These are phyloP conservation scores for Ptychobarbus kaznakovi DNA, from an alignment of 2,797 vertebrate species.

Conservation along the genomic window DNA sequence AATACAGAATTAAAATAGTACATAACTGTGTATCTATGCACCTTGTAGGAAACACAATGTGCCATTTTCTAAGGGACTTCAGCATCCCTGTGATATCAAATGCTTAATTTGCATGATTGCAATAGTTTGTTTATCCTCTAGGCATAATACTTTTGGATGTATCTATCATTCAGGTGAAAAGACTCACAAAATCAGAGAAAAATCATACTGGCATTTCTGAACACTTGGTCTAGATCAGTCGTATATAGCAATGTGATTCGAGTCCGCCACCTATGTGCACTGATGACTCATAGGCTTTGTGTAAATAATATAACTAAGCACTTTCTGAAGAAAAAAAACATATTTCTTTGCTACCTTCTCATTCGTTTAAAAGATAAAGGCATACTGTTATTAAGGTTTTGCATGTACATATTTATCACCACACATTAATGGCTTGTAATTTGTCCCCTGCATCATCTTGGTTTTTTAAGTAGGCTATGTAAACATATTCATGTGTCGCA, in stretches of 20 bases:
- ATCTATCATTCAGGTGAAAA: conserved; percentile 40
- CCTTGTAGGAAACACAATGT: conserved; percentile 51
- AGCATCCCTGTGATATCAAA: conserved; percentile 37
- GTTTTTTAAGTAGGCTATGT: conserved; percentile 3
- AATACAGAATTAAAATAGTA: conserved; percentile 48
- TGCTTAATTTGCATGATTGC: conserved; percentile 51
- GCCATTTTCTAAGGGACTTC: conserved; percentile 36
- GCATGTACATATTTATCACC: conserved; percentile 24
- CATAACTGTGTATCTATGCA: conserved; percentile 57
- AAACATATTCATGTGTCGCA: conserved; percentile 42
- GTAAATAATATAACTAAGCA: conserved; percentile 49
- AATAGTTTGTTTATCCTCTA: conserved; percentile 53
- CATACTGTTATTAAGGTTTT: conserved; percentile 27
- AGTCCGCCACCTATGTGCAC: conserved; percentile 23
- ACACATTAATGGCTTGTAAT: conserved; percentile 27
- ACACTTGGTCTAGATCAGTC: conserved; percentile 18
- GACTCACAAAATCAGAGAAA: neutral
- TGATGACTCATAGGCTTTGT: conserved; percentile 51
- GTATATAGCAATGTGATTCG: conserved; percentile 19
- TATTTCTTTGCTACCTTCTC: conserved; percentile 36
- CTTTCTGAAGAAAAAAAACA: conserved; percentile 8
- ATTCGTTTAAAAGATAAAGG: conserved; percentile 2
- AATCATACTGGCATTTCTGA: conserved; percentile 34
- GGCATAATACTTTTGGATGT: conserved; percentile 38
- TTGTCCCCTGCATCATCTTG: neutral